A percentile compares a stretch with the other conserved stretches of the same genome.
Evolutionary conservation across 2,888 invertebrate species (phyloP).

Genomic region (Mycalesis mineus): DNA sequence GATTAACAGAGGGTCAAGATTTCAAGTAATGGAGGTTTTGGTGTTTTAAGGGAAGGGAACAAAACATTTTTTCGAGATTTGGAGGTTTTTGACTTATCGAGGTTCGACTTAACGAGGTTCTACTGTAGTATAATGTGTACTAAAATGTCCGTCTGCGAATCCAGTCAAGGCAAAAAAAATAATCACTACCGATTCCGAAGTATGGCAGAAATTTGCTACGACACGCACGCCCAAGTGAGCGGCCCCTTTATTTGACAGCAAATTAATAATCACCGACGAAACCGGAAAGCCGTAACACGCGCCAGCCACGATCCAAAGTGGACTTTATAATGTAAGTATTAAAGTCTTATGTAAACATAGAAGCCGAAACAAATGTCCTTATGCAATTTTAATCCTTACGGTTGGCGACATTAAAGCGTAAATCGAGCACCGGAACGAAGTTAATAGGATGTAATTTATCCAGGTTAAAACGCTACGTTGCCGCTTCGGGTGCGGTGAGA

Average conservation of each 20-base stretch:
- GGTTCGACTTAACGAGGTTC: no score
- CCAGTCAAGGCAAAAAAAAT: slow-evolving; percentile 68
- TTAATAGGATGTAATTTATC: slow-evolving; percentile 78
- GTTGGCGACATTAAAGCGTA: slow-evolving; percentile 66
- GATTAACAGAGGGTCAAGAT: no score
- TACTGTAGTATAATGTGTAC: slow-evolving; percentile 42
- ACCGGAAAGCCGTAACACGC: slow-evolving; percentile 63
- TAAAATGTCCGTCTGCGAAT: slow-evolving; percentile 71
- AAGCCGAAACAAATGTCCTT: slow-evolving; percentile 50
- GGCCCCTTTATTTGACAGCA: slow-evolving; percentile 78
- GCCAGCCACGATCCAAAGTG: slow-evolving; percentile 51
- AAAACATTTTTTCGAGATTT: no score
- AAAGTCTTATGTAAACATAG: slow-evolving; percentile 65
- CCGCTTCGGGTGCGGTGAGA: slow-evolving; percentile 66
- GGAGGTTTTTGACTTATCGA: no score
- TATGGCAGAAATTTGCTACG: slow-evolving; percentile 77
- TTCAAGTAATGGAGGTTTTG: no score
- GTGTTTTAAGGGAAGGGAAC: no score
- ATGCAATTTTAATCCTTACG: slow-evolving; percentile 74
- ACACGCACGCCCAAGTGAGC: slow-evolving; percentile 77
- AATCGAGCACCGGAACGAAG: slow-evolving; percentile 70
- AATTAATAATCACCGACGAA: slow-evolving; percentile 70
- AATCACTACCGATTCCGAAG: slow-evolving; percentile 74
- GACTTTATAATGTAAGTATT: slow-evolving; percentile 61
- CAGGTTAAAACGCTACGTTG: slow-evolving; percentile 71